Conservation (phyloP, 2,888 invertebrate species). For the Apodemia duryi region DNA sequence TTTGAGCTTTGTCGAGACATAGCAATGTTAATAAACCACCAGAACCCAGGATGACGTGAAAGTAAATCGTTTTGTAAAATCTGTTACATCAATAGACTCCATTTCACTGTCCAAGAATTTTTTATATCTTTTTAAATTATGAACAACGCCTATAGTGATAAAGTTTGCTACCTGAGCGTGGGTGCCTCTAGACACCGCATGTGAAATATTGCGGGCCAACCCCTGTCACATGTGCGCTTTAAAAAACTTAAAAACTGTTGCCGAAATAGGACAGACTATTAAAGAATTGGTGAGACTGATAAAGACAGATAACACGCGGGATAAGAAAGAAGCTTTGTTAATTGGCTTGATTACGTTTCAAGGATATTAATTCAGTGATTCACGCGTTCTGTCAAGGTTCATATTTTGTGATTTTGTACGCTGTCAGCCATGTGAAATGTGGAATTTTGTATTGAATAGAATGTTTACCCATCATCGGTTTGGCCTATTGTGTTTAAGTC, state of each 20-base stretch:
- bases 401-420: slow-evolving; percentile 72
- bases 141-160: slow-evolving; percentile 70
- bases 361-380: slow-evolving; percentile 76
- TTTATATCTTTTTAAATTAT: slow-evolving; percentile 53
- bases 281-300: slow-evolving; percentile 32
- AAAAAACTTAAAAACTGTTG: slow-evolving; percentile 48
- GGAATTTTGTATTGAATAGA: slow-evolving; percentile 53
- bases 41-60: too few relatives aligned
- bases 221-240: slow-evolving; percentile 70
- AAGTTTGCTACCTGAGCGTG: slow-evolving; percentile 76
- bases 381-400: slow-evolving; percentile 66
- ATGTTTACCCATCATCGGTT: slow-evolving; percentile 69
- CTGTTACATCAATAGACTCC: slow-evolving; percentile 33
- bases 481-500: slow-evolving; percentile 57
- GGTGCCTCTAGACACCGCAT: slow-evolving; percentile 60
- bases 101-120: slow-evolving; percentile 30
- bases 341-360: slow-evolving; percentile 77
- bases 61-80: not conserved
- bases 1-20: too few relatives aligned
- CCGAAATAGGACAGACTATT: slow-evolving; percentile 36
- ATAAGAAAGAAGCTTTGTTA: slow-evolving; percentile 56
- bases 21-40: too few relatives aligned
- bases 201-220: slow-evolving; percentile 73
- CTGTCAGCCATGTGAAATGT: slow-evolving; percentile 52
- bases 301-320: slow-evolving; percentile 36